Conservation (phyloP, 2,888 invertebrate species). For the Lochmaea capreae region DNA sequence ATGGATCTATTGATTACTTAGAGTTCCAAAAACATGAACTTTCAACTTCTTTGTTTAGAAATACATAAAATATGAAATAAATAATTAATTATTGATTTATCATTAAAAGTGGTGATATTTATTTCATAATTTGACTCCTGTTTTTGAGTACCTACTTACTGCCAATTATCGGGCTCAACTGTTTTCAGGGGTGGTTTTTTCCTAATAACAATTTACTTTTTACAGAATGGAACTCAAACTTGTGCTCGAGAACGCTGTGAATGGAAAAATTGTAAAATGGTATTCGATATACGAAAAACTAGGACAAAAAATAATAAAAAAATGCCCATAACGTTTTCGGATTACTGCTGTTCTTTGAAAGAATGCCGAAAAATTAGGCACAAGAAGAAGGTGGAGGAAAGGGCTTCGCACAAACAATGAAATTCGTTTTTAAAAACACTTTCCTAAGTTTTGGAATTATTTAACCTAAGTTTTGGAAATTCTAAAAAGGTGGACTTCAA, state of each 20-base stretch:
- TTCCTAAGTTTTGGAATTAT: slow-evolving; percentile 23
- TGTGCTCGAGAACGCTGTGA: slow-evolving; percentile 86
- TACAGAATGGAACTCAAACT: slow-evolving; percentile 82
- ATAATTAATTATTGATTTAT: too few species aligned
- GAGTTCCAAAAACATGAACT: too few species aligned
- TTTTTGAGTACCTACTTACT: too few species aligned
- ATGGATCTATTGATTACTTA: too few species aligned
- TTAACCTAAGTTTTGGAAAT: slow-evolving; percentile 27
- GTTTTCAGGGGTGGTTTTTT: too few species aligned
- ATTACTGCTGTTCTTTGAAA: slow-evolving; percentile 61
- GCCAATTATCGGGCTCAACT: too few species aligned
- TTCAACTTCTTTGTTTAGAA: too few species aligned
- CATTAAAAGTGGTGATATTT: too few species aligned
- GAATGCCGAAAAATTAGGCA: slow-evolving; percentile 56
- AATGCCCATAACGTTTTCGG: slow-evolving; percentile 65
- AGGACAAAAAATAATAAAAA: slow-evolving; percentile 61
- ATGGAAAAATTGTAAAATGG: slow-evolving; percentile 75
- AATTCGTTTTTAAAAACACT: slow-evolving; percentile 14
- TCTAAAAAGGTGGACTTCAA: slow-evolving; percentile 44
- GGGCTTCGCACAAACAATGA: slow-evolving; percentile 35
- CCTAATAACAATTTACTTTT: slow-evolving; percentile 39
- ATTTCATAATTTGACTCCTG: too few species aligned
- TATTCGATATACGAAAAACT: slow-evolving; percentile 58
- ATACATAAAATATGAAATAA: too few species aligned
- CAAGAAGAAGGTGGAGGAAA: slow-evolving; percentile 50